Percentiles rank a stretch among this genome's conserved stretches.
Evolutionary conservation across 2,113 vertebrate species (phyloP).

Genomic region (Ptilonorhynchus violaceus): DNA sequence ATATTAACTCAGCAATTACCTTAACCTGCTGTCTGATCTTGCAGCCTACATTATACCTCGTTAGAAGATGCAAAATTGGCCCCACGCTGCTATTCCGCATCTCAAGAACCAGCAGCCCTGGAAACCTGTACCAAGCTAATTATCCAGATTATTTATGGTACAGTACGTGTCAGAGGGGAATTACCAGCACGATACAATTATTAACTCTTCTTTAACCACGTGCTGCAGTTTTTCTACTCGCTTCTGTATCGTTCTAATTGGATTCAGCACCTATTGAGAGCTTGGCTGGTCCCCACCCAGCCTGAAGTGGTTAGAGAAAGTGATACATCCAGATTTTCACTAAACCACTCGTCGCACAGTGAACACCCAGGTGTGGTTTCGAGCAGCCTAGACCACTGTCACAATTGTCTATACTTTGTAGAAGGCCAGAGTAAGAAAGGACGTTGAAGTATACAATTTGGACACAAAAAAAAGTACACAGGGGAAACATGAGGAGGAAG

Average conservation of each 20-base stretch:
- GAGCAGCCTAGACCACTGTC: not conserved
- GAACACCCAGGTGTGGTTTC: not conserved
- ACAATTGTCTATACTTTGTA: not conserved
- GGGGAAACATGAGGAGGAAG: not conserved
- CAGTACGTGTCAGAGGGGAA: slow-evolving; percentile 58
- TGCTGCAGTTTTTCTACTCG: not conserved
- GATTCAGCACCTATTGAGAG: not conserved
- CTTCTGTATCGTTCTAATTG: slow-evolving; percentile 21
- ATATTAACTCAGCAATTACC: slow-evolving; percentile 18
- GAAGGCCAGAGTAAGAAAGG: not conserved
- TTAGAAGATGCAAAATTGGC: not conserved
- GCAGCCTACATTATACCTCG: not conserved
- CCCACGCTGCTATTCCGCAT: not conserved
- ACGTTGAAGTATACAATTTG: not conserved
- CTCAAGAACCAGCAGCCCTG: slow-evolving; percentile 5
- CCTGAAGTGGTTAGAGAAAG: slow-evolving; percentile 13
- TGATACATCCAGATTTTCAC: not conserved
- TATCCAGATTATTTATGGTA: slow-evolving; percentile 58
- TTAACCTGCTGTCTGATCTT: slow-evolving; percentile 10
- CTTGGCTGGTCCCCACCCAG: not conserved
- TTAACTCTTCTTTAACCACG: not conserved
- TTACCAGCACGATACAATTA: slow-evolving; percentile 39
- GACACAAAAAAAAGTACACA: not conserved
- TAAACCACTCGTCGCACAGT: not conserved
- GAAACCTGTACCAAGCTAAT: slow-evolving; percentile 46